Percentiles rank a stretch among this genome's conserved stretches.
Conservation (phyloP, 2,888 invertebrate genomes). For the Drosophila monieri region DNA sequence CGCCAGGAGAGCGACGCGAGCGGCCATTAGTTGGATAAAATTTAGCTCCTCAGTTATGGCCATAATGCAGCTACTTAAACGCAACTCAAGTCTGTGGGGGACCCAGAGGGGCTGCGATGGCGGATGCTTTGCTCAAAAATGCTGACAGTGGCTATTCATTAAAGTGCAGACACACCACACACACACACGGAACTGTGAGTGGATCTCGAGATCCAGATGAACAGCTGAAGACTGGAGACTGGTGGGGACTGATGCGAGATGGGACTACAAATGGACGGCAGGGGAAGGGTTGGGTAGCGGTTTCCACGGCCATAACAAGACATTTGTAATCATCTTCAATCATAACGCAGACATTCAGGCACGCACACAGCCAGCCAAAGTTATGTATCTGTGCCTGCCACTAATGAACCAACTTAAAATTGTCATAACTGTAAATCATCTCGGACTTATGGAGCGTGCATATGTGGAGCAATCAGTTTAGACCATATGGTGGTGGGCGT, state of each 20-base stretch:
- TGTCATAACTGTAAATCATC: slow-evolving; percentile 80
- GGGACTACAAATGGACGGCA: no score
- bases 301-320: slow-evolving; percentile 71
- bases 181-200: slow-evolving; percentile 48
- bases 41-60: slow-evolving; percentile 53
- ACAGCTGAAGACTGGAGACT: slow-evolving; percentile 26
- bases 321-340: slow-evolving; percentile 78
- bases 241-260: slow-evolving; percentile 4
- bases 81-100: slow-evolving; percentile 37
- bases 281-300: slow-evolving; percentile 20
- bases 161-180: slow-evolving; percentile 58
- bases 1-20: slow-evolving; percentile 43
- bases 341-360: slow-evolving; percentile 62
- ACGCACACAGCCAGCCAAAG: slow-evolving; percentile 14
- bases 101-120: slow-evolving; percentile 8
- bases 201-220: slow-evolving; percentile 50
- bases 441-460: slow-evolving; percentile 64
- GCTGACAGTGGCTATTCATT: slow-evolving; percentile 77
- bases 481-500: slow-evolving; percentile 18
- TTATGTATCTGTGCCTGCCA: slow-evolving; percentile 46
- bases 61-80: slow-evolving; percentile 53
- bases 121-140: slow-evolving; percentile 70
- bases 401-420: slow-evolving; percentile 81
- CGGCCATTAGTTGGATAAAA: slow-evolving; percentile 62
- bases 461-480: slow-evolving; percentile 66